phyloP scores from a whole-genome alignment of 2,797 vertebrate genomes.

The Xyrichtys novacula region DNA sequence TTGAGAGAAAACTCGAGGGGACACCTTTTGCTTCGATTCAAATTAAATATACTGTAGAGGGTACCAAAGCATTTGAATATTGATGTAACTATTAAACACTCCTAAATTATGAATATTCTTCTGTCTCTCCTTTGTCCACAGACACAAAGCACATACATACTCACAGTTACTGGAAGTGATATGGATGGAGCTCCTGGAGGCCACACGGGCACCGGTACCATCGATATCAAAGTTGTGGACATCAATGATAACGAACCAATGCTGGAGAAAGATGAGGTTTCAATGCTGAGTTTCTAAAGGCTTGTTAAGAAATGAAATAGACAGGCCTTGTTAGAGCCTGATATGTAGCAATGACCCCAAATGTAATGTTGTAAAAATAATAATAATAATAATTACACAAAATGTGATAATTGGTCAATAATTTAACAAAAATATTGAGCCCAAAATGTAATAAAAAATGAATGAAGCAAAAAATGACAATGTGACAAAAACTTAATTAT shows the following conservation, averaged over 20 bases:
- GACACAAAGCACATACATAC: conserved; percentile 67
- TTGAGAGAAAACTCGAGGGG: conserved; percentile 51
- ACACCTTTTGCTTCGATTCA: neutral
- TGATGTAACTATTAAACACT: neutral
- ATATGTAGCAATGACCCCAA: no score
- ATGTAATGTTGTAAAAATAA: no score
- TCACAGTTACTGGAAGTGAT: conserved; percentile 85
- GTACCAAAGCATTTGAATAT: neutral
- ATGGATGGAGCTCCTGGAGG: conserved; percentile 68
- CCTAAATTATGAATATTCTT: neutral
- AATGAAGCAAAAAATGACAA: no score
- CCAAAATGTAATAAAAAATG: no score
- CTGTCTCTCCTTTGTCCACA: conserved; percentile 17
- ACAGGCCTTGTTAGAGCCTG: neutral
- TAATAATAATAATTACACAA: no score
- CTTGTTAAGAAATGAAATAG: neutral
- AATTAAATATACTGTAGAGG: neutral
- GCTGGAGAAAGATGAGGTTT: conserved; percentile 80
- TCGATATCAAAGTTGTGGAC: conserved; percentile 85
- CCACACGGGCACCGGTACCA: conserved; percentile 68
- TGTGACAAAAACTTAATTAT: no score
- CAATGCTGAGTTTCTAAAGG: conserved; percentile 7
- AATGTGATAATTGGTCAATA: no score
- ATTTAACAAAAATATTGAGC: no score
- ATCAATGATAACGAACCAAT: conserved; percentile 88